These are phyloP conservation scores for Mesembrinibis cayennensis DNA, from an alignment of 2,113 vertebrate genomes.

Conservation along the genomic window DNA sequence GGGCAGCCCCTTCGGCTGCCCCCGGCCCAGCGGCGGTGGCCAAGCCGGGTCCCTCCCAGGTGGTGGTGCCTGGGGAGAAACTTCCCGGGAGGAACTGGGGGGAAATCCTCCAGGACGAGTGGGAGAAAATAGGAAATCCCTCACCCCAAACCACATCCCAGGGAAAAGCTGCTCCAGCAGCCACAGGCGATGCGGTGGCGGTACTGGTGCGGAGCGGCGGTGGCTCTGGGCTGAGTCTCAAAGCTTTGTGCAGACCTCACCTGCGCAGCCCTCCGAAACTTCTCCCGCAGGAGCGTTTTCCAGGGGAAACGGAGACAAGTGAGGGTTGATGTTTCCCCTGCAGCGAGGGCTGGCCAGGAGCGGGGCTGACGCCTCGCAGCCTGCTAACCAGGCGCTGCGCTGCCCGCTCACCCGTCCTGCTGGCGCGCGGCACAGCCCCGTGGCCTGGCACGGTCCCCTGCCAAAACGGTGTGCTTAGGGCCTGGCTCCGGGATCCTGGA, in stretches of 20 bases:
- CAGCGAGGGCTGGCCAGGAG: accelerated
- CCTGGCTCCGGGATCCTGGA: background rate
- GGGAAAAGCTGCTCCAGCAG: background rate
- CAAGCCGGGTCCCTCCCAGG: background rate
- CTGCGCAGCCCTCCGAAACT: background rate
- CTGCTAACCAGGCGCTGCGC: background rate
- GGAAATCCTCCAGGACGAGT: background rate
- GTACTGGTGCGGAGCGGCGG: background rate
- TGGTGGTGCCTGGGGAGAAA: background rate
- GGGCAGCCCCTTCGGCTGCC: background rate
- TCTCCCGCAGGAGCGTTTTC: background rate
- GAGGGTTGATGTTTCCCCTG: background rate
- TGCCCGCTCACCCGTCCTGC: background rate
- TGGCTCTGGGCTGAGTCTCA: background rate
- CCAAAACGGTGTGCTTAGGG: background rate
- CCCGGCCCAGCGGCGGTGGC: background rate
- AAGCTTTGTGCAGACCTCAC: background rate
- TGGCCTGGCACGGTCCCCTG: background rate
- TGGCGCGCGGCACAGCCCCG: background rate
- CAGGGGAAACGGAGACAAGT: background rate
- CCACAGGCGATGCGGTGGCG: background rate
- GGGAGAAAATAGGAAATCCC: background rate
- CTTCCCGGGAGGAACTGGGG: background rate
- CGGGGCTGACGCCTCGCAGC: background rate
- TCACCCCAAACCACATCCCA: background rate